A percentile compares a stretch with the other conserved stretches of the same genome.
Conservation (phyloP, 2,113 vertebrate species). For the Rhinoderma darwinii region DNA sequence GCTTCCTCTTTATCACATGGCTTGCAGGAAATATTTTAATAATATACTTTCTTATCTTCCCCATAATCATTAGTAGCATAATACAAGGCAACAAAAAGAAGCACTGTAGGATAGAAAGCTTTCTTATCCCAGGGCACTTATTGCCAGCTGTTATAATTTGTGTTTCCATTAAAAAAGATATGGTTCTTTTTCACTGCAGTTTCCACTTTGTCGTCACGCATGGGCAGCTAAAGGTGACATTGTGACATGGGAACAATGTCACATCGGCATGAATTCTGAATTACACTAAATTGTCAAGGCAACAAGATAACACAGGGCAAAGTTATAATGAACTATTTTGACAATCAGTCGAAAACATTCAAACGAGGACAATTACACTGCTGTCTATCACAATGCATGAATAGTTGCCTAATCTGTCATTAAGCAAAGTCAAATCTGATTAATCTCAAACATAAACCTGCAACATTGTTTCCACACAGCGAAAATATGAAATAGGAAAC, state of each 20-base stretch:
- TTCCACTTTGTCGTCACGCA: constrained; percentile 56
- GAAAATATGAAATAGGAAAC: constrained; percentile 44
- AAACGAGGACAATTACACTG: constrained; percentile 58
- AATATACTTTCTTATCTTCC: constrained; percentile 55
- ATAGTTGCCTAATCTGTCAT: constrained; percentile 60
- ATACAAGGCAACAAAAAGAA: constrained; percentile 57
- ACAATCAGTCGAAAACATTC: constrained; percentile 59
- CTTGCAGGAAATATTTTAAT: constrained; percentile 54
- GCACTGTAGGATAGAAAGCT: constrained; percentile 58
- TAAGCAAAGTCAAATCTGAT: constrained; percentile 61
- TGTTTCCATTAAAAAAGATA: constrained; percentile 60
- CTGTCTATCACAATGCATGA: constrained; percentile 60
- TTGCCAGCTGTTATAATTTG: constrained; percentile 59
- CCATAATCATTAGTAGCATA: constrained; percentile 59
- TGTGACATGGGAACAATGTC: constrained; percentile 60
- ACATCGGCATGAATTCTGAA: constrained; percentile 58
- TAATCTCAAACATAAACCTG: constrained; percentile 58
- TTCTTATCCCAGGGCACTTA: constrained; percentile 59
- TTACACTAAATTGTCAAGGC: constrained; percentile 59
- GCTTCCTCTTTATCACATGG: constrained; percentile 38
- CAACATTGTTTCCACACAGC: constrained; percentile 39
- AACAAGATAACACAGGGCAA: constrained; percentile 59
- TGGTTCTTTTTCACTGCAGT: constrained; percentile 50
- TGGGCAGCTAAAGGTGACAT: constrained; percentile 59
- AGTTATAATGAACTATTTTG: constrained; percentile 61